phyloP scores from a whole-genome alignment of 2,888 invertebrate genomes.

The Ormyrus nitidulus region DNA sequence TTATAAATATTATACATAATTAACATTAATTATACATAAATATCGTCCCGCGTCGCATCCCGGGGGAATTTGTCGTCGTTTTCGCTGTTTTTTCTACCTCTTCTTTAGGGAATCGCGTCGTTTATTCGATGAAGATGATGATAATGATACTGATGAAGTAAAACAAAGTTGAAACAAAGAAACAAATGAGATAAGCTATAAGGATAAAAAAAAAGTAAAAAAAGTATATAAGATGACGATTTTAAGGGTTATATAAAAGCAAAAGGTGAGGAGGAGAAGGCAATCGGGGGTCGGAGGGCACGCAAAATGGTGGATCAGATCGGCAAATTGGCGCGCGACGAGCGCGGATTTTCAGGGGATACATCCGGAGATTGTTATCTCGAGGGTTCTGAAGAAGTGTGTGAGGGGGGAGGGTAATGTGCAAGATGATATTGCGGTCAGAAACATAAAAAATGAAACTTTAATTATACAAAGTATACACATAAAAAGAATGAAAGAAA shows the following conservation, averaged over 20 bases:
- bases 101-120: slow-evolving; percentile 69
- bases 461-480: slow-evolving; percentile 57
- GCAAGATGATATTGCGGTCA: slow-evolving; percentile 66
- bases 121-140: slow-evolving; percentile 57
- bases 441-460: slow-evolving; percentile 71
- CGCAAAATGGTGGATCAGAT: not conserved
- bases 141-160: slow-evolving; percentile 46
- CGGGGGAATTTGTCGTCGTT: slow-evolving; percentile 68
- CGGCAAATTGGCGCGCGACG: not conserved
- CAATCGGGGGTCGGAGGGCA: slow-evolving; percentile 3
- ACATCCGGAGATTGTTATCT: not conserved
- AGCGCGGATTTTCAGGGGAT: slow-evolving; percentile 3
- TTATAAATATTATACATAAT: slow-evolving; percentile 65
- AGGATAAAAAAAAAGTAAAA: slow-evolving; percentile 1
- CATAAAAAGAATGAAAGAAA: slow-evolving; percentile 60
- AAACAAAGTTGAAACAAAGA: slow-evolving; percentile 52
- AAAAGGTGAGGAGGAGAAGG: slow-evolving; percentile 19
- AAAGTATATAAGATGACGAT: slow-evolving; percentile 39
- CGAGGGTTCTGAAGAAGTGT: not conserved
- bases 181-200: slow-evolving; percentile 30
- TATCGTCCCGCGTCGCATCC: slow-evolving; percentile 62
- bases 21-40: slow-evolving; percentile 61
- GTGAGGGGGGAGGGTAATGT: slow-evolving; percentile 52
- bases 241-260: slow-evolving; percentile 32
- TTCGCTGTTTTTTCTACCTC: slow-evolving; percentile 72